Percentiles rank a stretch among this genome's conserved stretches.
Evolutionary conservation across 2,888 invertebrate species (phyloP).

Genomic region (Polymixis lichenea): DNA sequence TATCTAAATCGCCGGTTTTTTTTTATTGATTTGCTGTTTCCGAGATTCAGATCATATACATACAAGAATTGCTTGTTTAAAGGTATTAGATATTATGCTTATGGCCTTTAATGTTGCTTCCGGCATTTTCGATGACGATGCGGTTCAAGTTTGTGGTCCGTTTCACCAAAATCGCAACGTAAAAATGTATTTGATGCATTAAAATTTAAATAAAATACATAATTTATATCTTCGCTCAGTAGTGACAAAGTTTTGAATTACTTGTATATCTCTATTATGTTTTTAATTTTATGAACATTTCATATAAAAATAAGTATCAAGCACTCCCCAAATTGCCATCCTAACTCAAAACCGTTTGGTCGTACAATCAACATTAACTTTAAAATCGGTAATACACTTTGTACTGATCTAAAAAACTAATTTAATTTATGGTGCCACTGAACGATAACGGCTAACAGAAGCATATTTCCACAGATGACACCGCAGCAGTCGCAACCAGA

Average conservation of each 20-base stretch:
- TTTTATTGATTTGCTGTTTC: too few species aligned
- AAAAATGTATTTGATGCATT: neutral
- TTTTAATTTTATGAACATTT: neutral
- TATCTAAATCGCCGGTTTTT: too few species aligned
- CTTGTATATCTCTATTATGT: neutral
- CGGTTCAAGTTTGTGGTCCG: neutral
- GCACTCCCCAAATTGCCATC: neutral
- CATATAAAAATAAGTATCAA: neutral
- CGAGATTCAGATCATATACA: too few species aligned
- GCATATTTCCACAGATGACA: conserved; percentile 8
- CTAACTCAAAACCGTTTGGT: neutral
- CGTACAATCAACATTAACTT: neutral
- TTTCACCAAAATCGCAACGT: neutral
- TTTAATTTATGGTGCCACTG: neutral
- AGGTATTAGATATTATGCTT: too few species aligned
- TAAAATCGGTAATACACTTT: neutral
- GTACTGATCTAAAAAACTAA: neutral
- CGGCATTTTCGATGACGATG: too few species aligned
- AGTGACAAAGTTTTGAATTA: neutral
- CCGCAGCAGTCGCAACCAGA: neutral
- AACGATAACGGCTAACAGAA: neutral
- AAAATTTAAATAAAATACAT: neutral
- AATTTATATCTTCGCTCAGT: neutral
- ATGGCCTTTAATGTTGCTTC: too few species aligned
- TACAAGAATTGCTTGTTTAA: too few species aligned